A percentile compares a stretch with the other conserved stretches of the same genome.
Evolutionary conservation across 1,140 invertebrate species (phyloP).

Genomic region (Apocrypta bakeri): DNA sequence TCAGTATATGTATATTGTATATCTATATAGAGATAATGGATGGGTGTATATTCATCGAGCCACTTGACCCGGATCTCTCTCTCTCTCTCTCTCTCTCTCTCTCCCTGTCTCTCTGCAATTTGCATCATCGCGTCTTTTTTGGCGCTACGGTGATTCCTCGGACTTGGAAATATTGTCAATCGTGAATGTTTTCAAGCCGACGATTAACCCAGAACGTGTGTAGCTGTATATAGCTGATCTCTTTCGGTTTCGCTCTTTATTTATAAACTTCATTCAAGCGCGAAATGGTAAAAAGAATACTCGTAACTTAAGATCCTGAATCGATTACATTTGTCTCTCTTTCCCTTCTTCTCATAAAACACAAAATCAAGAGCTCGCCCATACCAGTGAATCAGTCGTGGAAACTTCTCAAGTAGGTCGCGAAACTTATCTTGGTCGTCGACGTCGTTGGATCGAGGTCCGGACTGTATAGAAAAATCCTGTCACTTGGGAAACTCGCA

Average conservation of each 20-base stretch:
- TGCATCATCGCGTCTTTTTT: background rate
- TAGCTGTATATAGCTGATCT: no score
- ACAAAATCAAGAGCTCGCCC: constrained; percentile 25
- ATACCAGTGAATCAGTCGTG: constrained; percentile 14
- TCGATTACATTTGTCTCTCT: background rate
- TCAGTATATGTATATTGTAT: background rate
- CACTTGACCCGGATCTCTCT: background rate
- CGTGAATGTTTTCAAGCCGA: background rate
- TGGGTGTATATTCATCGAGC: background rate
- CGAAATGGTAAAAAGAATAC: background rate
- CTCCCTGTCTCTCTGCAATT: no score
- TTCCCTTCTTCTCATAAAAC: background rate
- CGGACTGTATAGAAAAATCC: background rate
- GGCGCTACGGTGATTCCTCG: background rate
- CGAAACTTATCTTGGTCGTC: constrained; percentile 16
- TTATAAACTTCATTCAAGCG: background rate
- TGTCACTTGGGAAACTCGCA: background rate
- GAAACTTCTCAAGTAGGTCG: constrained; percentile 33
- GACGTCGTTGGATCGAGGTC: background rate
- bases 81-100: background rate
- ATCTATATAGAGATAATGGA: background rate
- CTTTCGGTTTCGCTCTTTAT: no score
- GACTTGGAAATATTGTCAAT: background rate
- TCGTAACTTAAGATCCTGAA: background rate
- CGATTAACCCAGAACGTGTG: background rate